phyloP scores from a whole-genome alignment of 2,113 vertebrate species.

The Pluvialis apricaria region DNA sequence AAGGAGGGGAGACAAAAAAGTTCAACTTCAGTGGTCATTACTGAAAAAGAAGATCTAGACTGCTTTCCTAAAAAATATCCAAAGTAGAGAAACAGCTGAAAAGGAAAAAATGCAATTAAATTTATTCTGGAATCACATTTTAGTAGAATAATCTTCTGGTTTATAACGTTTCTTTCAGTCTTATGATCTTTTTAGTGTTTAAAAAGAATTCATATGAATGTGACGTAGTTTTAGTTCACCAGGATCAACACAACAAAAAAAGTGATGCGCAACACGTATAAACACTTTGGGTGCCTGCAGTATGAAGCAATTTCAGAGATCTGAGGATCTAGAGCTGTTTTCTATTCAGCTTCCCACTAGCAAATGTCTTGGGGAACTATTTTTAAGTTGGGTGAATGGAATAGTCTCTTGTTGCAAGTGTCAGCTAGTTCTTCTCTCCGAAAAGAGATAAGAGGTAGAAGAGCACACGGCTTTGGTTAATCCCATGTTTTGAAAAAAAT shows the following conservation, averaged over 20 bases:
- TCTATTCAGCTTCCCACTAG: background rate
- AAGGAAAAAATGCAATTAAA: background rate
- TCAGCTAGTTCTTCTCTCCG: background rate
- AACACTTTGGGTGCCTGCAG: background rate
- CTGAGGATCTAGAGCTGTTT: background rate
- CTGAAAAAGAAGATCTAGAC: background rate
- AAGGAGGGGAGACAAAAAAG: background rate
- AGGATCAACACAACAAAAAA: background rate
- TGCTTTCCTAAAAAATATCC: background rate
- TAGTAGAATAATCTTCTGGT: background rate
- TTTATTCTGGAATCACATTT: background rate
- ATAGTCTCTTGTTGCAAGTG: background rate
- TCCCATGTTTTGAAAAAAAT: background rate
- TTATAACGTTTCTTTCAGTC: background rate
- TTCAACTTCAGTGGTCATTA: background rate
- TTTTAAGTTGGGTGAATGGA: background rate
- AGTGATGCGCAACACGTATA: background rate
- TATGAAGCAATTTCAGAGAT: background rate
- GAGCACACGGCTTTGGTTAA: background rate
- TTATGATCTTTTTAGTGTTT: background rate
- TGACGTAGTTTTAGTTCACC: background rate
- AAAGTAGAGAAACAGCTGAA: background rate
- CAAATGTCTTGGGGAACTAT: background rate
- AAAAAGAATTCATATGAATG: background rate
- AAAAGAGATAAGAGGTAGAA: background rate